phyloP scores from a whole-genome alignment of 2,797 vertebrate genomes.

The Chelon labrosus region DNA sequence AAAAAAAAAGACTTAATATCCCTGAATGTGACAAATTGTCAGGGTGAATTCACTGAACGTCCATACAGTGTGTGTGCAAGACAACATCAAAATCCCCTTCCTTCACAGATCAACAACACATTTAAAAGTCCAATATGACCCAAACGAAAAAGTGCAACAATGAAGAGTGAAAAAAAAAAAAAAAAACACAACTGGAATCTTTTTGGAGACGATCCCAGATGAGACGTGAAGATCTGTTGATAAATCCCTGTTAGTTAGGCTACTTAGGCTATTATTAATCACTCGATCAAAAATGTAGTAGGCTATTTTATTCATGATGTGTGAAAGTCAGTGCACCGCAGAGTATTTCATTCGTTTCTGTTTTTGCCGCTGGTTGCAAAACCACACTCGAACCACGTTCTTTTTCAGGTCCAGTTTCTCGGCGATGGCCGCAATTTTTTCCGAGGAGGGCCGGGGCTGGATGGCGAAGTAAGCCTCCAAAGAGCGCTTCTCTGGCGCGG shows the following conservation, averaged over 20 bases:
- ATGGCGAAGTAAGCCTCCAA: slow-evolving; percentile 95
- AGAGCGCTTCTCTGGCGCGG: slow-evolving; percentile 94
- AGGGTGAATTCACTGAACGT: slow-evolving; percentile 44
- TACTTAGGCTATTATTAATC: slow-evolving; percentile 76
- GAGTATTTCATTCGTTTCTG: slow-evolving; percentile 97
- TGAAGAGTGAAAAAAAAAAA: slow-evolving; percentile 57
- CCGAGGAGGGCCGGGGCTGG: slow-evolving; percentile 93
- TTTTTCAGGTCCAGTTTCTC: slow-evolving; percentile 96
- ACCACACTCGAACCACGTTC: slow-evolving; percentile 96
- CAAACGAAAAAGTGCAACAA: slow-evolving; percentile 62
- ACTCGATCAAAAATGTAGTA: slow-evolving; percentile 77
- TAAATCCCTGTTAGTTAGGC: slow-evolving; percentile 79
- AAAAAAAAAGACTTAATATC: slow-evolving; percentile 38
- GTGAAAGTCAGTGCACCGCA: slow-evolving; percentile 88
- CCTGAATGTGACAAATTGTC: slow-evolving; percentile 67
- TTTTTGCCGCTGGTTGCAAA: slow-evolving; percentile 96
- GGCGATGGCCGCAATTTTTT: slow-evolving; percentile 94
- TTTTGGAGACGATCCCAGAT: slow-evolving; percentile 68
- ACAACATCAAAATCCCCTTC: slow-evolving; percentile 55
- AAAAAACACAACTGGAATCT: slow-evolving; percentile 17
- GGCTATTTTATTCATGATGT: slow-evolving; percentile 74
- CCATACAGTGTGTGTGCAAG: slow-evolving; percentile 52
- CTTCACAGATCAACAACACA: slow-evolving; percentile 52
- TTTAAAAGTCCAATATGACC: slow-evolving; percentile 32
- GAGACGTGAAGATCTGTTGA: slow-evolving; percentile 57